Evolutionary conservation across 2,113 vertebrate genomes (phyloP), one percentile per base, ranked within the genome.

Genomic region (Ardeotis arabs): DNA sequence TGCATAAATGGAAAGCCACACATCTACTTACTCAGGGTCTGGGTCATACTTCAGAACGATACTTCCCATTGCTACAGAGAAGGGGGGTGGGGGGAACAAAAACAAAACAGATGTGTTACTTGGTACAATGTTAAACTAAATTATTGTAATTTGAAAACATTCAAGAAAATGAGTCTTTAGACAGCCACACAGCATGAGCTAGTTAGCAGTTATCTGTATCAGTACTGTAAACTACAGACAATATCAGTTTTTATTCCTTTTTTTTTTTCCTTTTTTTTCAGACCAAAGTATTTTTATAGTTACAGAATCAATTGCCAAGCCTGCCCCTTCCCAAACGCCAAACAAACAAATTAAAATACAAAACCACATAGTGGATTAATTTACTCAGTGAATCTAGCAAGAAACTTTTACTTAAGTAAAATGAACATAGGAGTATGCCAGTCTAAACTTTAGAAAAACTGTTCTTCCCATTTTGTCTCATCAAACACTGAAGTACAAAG

Each of bases 21-120:
- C 2, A 29, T 45, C 33, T 85, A 98, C 99, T 99, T 98, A 99
- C 99, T 97, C 84, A 56, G 98, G 96, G 91, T 99, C 98, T 14
- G 99, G 99, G 85, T 99, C 97, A 4, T 99, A 99, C 97, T 99
- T 99, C 96, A 99, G 94, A 90, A 99, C 99, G 44, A 99, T 98
- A 89, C 99, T 99, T 21, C 99, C 99, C 98, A 99, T 99, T 0
- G 92, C 99, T 99, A 90, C 3, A 96, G 85, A 45, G 81, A 87
- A 84, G 4, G 20, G 44, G 4, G 27, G 8, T 13, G 9, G 56
- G 95, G 16, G 68, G 73, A 50, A 94, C 29, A 92, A 74, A 68
- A 89, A 3, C 49, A 84, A 39, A 87, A 59, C 14, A 85, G 17
- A 56, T 60, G 41, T 16, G 20, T 96, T 69, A 96, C 22, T 95